phyloP scores from a whole-genome alignment of 2,888 invertebrate species.

The Xanthorhoe spadicearia region DNA sequence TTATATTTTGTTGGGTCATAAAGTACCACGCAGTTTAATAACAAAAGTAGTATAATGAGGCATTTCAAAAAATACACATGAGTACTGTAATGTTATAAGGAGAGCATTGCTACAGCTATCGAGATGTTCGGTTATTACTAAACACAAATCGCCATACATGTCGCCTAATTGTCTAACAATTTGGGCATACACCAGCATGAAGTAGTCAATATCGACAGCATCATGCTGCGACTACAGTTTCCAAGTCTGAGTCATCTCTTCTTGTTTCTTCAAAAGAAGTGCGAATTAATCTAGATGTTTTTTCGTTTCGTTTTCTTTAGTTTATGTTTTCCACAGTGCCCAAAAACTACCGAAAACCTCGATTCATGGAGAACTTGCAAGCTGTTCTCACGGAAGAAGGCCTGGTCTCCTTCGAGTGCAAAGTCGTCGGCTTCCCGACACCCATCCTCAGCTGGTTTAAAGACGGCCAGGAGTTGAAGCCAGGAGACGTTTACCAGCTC shows the following conservation, averaged over 20 bases:
- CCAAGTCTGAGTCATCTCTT: neutral
- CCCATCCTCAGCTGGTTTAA: slow-evolving; percentile 95
- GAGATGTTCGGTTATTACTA: too few relatives aligned
- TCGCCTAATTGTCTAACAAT: too few relatives aligned
- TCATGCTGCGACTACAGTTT: too few relatives aligned
- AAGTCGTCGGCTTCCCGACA: slow-evolving; percentile 96
- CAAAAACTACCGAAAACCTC: slow-evolving; percentile 94
- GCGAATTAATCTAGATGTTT: neutral
- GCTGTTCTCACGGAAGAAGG: slow-evolving; percentile 96
- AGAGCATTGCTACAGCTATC: too few relatives aligned
- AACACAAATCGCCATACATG: too few relatives aligned
- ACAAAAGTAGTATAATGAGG: too few relatives aligned
- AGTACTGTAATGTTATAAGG: too few relatives aligned
- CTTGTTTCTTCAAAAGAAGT: neutral
- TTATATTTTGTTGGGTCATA: too few relatives aligned
- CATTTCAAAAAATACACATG: too few relatives aligned
- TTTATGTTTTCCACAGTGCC: slow-evolving; percentile 87
- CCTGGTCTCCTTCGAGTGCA: slow-evolving; percentile 96
- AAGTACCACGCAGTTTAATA: too few relatives aligned
- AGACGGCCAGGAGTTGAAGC: slow-evolving; percentile 95
- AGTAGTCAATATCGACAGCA: too few relatives aligned
- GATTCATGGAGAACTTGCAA: slow-evolving; percentile 95
- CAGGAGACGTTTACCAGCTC: slow-evolving; percentile 96
- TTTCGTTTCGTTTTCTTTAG: neutral
- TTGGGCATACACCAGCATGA: too few relatives aligned